Evolutionary conservation across 2,888 invertebrate genomes (phyloP).

Genomic region (Acanthococcus lagerstroemiae): DNA sequence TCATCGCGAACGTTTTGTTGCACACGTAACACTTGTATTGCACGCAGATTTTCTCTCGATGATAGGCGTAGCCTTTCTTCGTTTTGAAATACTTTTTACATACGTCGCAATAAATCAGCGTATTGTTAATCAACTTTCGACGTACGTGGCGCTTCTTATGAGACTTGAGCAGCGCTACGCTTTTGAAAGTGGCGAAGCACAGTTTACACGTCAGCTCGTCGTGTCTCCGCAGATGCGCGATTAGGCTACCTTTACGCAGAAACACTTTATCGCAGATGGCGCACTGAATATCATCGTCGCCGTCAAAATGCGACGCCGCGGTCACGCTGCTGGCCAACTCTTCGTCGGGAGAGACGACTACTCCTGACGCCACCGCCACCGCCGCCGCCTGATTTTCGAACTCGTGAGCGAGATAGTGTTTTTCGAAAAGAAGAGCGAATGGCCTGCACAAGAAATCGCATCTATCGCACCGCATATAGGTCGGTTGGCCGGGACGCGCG

Average conservation of each 20-base stretch:
- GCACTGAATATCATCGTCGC: constrained; percentile 8
- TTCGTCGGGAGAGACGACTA: no score
- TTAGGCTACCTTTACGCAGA: neutral
- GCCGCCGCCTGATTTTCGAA: neutral
- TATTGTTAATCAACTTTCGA: neutral
- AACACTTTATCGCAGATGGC: constrained; percentile 6
- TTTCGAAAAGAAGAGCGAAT: constrained; percentile 1
- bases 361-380: no score
- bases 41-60: constrained; percentile 13
- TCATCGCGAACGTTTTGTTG: constrained; percentile 1
- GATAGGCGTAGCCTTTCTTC: constrained; percentile 13
- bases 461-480: constrained; percentile 6
- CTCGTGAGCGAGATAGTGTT: neutral
- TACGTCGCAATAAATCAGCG: constrained; percentile 11
- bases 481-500: no score
- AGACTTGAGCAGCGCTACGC: neutral
- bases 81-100: constrained; percentile 26
- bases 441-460: constrained; percentile 11
- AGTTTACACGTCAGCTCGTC: neutral
- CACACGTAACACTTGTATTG: constrained; percentile 13
- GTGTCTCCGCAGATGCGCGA: constrained; percentile 9
- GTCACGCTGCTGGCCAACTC: no score
- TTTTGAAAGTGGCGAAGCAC: neutral
- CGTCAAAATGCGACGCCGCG: no score
- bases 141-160: constrained; percentile 14